Evolutionary conservation across 2,888 invertebrate species (phyloP), one percentile per base, ranked within the genome.

Genomic region (Drosophila cracens): DNA sequence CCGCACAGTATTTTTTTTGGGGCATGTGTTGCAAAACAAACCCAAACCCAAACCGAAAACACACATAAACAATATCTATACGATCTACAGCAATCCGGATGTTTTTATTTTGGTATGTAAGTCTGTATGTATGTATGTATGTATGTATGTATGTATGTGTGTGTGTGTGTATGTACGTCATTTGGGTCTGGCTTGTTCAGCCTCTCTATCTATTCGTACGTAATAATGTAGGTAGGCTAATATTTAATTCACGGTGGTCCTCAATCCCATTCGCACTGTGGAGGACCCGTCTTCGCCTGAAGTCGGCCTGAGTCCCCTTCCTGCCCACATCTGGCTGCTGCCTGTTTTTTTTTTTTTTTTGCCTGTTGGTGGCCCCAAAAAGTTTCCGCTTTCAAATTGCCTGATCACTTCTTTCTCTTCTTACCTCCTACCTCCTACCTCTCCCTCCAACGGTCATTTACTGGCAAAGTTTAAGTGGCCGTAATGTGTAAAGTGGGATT

Each of bases 191-290:
- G 33, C 61, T 51, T 62, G 57, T 46, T 34, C 66, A 72, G 77
- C 75, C 54, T 21, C 54, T 21, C 70, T 79, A 82, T 77, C 87
- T 86, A 71, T 76, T 68, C 72, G 64, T 75, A 79, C 79, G 53
- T 82, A 79, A 85, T 81, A 76, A 76, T 79, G 79, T 82, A 86
- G 85, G 87, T 87, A 82, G 87, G 70, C 82, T 88, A 83, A 86
- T 88, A 87, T 82, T 65, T 63, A 61, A 73, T 75, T 80, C 82
- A 68, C 31, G 80, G 83, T 82, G 87, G 90, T 90, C 80, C 53
- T 48, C 29, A 76, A 38, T 69, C 73, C 53, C 7, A 51, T 18
- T 51, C 46, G 51, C 34, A 25, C 21, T 46, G 53, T 10, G 18
- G 49, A 38, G 57, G 36, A 53, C 51, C 63, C 46, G 46, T 59